phyloP scores from a whole-genome alignment of 2,888 invertebrate species.

The Drosophila prolongata region DNA sequence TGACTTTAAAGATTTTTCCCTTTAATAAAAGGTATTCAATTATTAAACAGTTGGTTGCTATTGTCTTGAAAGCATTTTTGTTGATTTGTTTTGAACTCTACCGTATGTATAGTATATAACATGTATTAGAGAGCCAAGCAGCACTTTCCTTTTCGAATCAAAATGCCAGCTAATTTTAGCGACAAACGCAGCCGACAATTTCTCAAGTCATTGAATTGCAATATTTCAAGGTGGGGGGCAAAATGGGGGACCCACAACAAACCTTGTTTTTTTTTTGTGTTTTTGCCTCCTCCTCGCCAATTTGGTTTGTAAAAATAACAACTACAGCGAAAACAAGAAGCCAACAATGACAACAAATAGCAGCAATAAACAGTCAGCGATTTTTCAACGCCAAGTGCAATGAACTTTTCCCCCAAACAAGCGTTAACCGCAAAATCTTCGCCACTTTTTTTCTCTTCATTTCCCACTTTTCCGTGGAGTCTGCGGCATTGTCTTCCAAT shows the following conservation, averaged over 20 bases:
- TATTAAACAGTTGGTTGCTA: no score
- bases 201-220: conserved; percentile 43
- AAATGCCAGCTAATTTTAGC: conserved; percentile 11
- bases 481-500: conserved; percentile 14
- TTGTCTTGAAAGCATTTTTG: background rate
- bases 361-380: conserved; percentile 66
- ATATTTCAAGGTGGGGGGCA: conserved; percentile 35
- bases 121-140: background rate
- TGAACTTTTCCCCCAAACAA: conserved; percentile 52
- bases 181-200: conserved; percentile 13
- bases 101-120: background rate
- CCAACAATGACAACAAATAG: conserved; percentile 40
- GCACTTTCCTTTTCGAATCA: conserved; percentile 22
- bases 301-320: conserved; percentile 3
- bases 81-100: background rate
- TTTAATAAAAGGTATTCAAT: no score
- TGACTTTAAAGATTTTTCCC: no score
- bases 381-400: conserved; percentile 62
- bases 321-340: conserved; percentile 2
- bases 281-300: conserved; percentile 4
- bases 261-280: background rate
- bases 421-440: conserved; percentile 7
- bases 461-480: conserved; percentile 4
- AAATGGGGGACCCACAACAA: background rate
- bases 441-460: background rate